phyloP scores from a whole-genome alignment of 2,888 invertebrate genomes.

The Balanococcus diminutus region DNA sequence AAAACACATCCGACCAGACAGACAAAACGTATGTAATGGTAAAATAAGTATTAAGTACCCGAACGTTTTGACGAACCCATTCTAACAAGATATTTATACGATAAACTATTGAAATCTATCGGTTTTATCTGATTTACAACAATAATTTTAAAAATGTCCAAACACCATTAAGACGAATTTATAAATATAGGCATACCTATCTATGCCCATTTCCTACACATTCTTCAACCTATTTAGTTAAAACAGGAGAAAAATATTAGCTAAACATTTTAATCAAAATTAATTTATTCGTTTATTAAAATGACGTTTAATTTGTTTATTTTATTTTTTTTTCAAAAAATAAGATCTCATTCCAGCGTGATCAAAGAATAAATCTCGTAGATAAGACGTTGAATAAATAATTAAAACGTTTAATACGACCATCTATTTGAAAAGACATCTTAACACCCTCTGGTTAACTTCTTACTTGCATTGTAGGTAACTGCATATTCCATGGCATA shows the following conservation, averaged over 20 bases:
- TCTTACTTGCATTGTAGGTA: slow-evolving; percentile 4
- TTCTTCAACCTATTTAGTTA: background rate
- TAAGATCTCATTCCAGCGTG: background rate
- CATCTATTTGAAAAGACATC: background rate
- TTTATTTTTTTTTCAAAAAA: background rate
- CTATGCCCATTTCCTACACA: too few species aligned
- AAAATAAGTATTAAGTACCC: background rate
- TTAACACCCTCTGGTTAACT: background rate
- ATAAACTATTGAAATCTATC: slow-evolving; percentile 2
- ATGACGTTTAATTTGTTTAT: background rate
- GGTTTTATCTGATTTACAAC: background rate
- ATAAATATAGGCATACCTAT: background rate
- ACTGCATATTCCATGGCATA: background rate
- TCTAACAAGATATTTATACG: background rate
- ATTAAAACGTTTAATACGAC: slow-evolving; percentile 14
- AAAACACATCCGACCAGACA: background rate
- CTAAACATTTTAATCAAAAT: slow-evolving; percentile 7
- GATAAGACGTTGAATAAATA: slow-evolving; percentile 26
- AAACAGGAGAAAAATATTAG: background rate
- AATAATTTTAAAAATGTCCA: background rate
- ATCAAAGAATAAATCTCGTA: background rate
- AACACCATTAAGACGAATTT: background rate
- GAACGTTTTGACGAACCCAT: background rate
- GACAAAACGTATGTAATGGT: background rate
- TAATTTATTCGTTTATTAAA: slow-evolving; percentile 2